These are phyloP conservation scores for Leptonema lineaticorne DNA, from an alignment of 1,140 invertebrate species.

Conservation along the genomic window DNA sequence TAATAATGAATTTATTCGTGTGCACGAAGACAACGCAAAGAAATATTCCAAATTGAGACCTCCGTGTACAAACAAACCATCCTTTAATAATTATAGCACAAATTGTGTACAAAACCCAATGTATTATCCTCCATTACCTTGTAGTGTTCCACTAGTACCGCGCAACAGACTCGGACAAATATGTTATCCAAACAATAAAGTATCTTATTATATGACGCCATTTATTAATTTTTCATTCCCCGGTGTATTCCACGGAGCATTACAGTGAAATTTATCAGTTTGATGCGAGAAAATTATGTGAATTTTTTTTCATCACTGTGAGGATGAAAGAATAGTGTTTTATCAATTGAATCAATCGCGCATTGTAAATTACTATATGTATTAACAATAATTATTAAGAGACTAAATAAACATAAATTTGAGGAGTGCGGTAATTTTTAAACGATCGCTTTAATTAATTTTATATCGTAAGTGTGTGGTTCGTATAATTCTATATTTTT, in stretches of 20 bases:
- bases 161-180: not conserved
- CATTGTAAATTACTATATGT: no score
- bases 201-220: slow-evolving; percentile 13
- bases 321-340: no score
- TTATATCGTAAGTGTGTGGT: no score
- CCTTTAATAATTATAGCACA: not conserved
- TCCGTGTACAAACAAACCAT: not conserved
- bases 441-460: no score
- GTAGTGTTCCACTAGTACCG: not conserved
- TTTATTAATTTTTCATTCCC: slow-evolving; percentile 28
- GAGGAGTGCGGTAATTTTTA: no score
- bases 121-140: not conserved
- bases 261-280: no score
- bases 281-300: no score
- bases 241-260: slow-evolving; percentile 15
- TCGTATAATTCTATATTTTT: no score
- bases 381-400: no score
- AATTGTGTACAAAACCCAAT: not conserved
- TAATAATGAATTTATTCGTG: not conserved
- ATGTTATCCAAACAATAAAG: slow-evolving; percentile 14
- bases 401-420: no score
- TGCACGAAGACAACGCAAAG: not conserved
- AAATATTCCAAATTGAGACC: not conserved
- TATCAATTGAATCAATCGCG: no score
- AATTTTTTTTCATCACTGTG: slow-evolving; percentile 5